A percentile compares a stretch with the other conserved stretches of the same genome.
Conservation (phyloP, 2,113 vertebrate genomes). For the Rhinolophus ferrumequinum region DNA sequence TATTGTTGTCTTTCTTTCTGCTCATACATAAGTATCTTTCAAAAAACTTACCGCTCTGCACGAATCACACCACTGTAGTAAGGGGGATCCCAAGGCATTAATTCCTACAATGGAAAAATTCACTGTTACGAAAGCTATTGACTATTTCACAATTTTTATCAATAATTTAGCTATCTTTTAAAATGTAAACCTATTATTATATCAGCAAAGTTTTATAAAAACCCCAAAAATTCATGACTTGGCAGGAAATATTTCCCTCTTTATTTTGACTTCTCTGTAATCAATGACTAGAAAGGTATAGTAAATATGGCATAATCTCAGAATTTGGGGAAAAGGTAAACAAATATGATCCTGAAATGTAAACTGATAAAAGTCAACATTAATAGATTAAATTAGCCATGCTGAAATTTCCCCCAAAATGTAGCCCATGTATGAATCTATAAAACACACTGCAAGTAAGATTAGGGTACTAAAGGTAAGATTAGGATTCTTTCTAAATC, state of each 20-base stretch:
- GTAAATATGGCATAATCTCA: not conserved
- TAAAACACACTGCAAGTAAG: not conserved
- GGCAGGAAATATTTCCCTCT: not conserved
- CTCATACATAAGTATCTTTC: rapidly evolving
- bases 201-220: not conserved
- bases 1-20: not conserved
- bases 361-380: not conserved
- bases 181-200: not conserved
- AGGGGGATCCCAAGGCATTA: conserved; percentile 99
- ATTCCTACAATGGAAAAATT: conserved; percentile 86
- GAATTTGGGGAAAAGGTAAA: not conserved
- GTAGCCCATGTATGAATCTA: not conserved
- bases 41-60: conserved; percentile 92
- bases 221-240: not conserved
- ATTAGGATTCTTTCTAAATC: not conserved
- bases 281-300: not conserved
- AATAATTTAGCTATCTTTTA: not conserved
- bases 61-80: conserved; percentile 95
- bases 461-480: not conserved
- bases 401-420: not conserved
- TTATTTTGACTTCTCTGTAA: not conserved
- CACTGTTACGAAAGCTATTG: not conserved
- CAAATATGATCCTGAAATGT: not conserved
- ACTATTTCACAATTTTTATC: not conserved
- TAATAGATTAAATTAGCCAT: not conserved